These are phyloP conservation scores for Phylloscopus collybita DNA, from an alignment of 2,797 vertebrate species.

Conservation along the genomic window DNA sequence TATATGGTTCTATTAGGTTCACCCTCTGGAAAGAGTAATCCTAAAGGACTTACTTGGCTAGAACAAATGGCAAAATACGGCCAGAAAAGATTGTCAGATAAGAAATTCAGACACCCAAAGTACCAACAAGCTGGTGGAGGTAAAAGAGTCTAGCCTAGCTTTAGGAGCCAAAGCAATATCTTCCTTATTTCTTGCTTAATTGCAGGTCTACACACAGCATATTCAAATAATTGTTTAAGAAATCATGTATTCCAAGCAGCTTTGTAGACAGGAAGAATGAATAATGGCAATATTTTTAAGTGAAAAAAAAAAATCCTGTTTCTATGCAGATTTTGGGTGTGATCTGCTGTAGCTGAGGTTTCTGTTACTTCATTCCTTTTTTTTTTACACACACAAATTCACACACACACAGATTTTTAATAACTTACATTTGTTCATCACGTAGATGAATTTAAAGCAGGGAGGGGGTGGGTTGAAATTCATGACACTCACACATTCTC, in stretches of 20 bases:
- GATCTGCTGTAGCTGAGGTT: neutral
- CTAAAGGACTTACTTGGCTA: constrained; percentile 6
- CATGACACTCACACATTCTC: neutral
- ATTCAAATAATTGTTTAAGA: neutral
- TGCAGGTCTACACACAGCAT: neutral
- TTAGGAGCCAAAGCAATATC: constrained; percentile 26
- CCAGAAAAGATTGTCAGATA: neutral
- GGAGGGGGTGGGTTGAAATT: neutral
- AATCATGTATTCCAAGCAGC: neutral
- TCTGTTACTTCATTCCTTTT: neutral
- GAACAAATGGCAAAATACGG: neutral
- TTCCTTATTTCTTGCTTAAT: neutral
- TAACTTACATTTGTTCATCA: neutral
- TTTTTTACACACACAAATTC: neutral
- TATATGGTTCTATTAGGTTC: neutral
- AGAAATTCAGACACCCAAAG: neutral
- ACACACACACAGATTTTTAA: neutral
- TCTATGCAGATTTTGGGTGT: neutral
- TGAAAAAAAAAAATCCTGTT: neutral
- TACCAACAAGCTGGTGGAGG: neutral
- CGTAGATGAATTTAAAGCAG: neutral
- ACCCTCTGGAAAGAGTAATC: constrained; percentile 26
- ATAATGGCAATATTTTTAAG: neutral
- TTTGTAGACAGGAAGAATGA: neutral
- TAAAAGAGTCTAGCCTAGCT: neutral